A percentile compares a stretch with the other conserved stretches of the same genome.
These are phyloP conservation scores for Sicus ferrugineus DNA, from an alignment of 2,888 invertebrate genomes.

Conservation along the genomic window DNA sequence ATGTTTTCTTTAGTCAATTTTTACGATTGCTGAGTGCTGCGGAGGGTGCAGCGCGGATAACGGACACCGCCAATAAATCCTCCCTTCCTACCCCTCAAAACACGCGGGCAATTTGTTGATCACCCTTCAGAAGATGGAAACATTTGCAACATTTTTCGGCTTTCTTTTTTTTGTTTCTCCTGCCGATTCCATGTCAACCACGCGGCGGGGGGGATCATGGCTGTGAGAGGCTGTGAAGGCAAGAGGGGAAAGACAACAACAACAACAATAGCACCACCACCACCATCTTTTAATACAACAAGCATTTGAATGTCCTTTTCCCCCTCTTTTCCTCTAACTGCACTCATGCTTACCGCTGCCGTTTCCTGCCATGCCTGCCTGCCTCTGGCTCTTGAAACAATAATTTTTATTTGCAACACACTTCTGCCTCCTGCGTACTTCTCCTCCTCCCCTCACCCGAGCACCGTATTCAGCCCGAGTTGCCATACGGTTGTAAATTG, in stretches of 20 bases:
- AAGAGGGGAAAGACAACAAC: not conserved
- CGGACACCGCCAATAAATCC: not conserved
- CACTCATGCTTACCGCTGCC: not conserved
- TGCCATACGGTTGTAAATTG: slow-evolving; percentile 28
- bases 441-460: not conserved
- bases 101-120: not conserved
- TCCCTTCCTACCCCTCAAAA: not conserved
- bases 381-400: not conserved
- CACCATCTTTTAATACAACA: slow-evolving; percentile 2
- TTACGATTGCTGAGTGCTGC: slow-evolving; percentile 17
- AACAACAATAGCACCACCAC: not conserved
- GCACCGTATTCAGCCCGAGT: not conserved
- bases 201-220: no score
- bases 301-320: slow-evolving; percentile 3
- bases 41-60: not conserved
- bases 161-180: no score
- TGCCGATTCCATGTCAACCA: no score
- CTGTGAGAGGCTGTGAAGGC: no score
- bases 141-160: not conserved
- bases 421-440: not conserved
- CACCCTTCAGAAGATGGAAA: not conserved
- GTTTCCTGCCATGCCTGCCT: not conserved
- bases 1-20: slow-evolving; percentile 14
- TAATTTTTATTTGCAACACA: slow-evolving; percentile 10
- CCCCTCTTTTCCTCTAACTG: not conserved